phyloP scores from a whole-genome alignment of 2,113 vertebrate genomes.

The Porphyrio hochstetteri region DNA sequence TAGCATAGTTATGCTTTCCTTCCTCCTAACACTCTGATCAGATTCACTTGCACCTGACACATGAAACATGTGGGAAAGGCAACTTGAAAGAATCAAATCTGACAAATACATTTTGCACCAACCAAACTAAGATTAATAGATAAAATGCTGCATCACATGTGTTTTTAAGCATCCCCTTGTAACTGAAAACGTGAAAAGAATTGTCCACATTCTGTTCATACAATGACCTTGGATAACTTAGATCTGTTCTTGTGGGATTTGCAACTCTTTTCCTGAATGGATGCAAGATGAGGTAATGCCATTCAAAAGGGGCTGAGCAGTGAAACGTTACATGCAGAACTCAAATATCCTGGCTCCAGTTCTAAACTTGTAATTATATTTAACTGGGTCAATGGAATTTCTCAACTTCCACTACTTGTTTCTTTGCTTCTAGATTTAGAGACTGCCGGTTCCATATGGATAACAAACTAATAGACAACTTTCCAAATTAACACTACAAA shows the following conservation, averaged over 20 bases:
- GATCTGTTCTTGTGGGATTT: conserved; percentile 34
- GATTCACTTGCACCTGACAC: conserved; percentile 7
- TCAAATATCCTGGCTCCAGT: conserved; percentile 6
- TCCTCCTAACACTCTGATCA: neutral
- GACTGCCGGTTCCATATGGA: neutral
- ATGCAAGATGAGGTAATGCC: conserved; percentile 59
- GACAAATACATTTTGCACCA: neutral
- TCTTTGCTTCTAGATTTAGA: neutral
- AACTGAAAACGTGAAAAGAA: neutral
- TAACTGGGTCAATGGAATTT: conserved; percentile 49
- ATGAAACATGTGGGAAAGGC: neutral
- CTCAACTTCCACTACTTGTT: conserved; percentile 26
- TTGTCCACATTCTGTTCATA: neutral
- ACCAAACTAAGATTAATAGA: neutral
- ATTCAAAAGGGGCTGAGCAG: conserved; percentile 16
- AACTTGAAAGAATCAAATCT: neutral
- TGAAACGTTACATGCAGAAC: conserved; percentile 12
- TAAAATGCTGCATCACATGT: neutral
- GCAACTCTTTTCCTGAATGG: conserved; percentile 46
- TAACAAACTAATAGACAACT: neutral
- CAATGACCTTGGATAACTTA: conserved; percentile 49
- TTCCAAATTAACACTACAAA: neutral
- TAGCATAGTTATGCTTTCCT: neutral
- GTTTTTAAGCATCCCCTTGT: neutral
- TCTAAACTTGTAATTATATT: conserved; percentile 25